These are phyloP conservation scores for Leuciscus idus DNA, from an alignment of 2,113 vertebrate species.

Conservation along the genomic window DNA sequence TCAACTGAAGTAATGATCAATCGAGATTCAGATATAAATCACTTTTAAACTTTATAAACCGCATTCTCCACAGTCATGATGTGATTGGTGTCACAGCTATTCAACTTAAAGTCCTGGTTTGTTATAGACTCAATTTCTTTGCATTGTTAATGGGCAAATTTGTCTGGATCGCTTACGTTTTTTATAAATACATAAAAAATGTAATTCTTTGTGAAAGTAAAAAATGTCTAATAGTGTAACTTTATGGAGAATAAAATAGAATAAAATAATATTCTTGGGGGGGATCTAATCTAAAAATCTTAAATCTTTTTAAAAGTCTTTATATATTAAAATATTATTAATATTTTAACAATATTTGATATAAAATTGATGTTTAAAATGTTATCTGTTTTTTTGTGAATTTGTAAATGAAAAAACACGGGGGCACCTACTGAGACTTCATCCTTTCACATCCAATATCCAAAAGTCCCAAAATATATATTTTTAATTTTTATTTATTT, in stretches of 20 bases:
- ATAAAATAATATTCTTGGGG: neutral
- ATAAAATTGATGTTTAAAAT: neutral
- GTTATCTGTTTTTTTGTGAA: neutral
- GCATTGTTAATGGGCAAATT: neutral
- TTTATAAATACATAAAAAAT: neutral
- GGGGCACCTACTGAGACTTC: conserved; percentile 37
- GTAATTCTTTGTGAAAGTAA: neutral
- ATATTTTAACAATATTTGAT: neutral
- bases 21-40: neutral
- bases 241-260: neutral
- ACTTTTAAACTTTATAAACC: neutral
- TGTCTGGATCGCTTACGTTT: neutral
- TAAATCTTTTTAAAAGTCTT: too few relatives aligned
- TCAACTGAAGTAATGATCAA: neutral
- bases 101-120: neutral
- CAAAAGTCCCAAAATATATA: neutral
- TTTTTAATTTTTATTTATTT: neutral
- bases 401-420: conserved; percentile 35
- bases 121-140: neutral
- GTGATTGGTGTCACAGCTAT: neutral
- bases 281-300: too few relatives aligned
- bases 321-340: neutral
- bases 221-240: neutral
- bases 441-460: neutral
- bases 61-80: neutral